Evolutionary conservation across 2,113 vertebrate genomes (phyloP).

Genomic region (Mystacornis crossleyi): DNA sequence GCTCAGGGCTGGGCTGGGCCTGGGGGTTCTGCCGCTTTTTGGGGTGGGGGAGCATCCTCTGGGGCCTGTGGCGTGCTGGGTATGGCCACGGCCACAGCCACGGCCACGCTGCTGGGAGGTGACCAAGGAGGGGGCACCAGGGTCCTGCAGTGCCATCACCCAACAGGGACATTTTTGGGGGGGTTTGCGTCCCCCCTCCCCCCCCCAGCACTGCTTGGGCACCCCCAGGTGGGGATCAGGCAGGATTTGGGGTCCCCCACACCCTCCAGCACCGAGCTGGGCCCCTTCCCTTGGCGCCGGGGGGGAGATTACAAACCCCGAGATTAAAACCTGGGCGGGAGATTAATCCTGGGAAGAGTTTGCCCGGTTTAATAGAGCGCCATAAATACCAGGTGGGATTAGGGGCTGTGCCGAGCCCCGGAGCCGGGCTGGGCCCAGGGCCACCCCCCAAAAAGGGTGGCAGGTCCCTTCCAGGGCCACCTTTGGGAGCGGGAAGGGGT

Average conservation of each 20-base stretch:
- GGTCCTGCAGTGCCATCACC: rapidly evolving
- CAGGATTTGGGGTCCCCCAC: rapidly evolving
- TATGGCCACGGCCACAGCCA: rapidly evolving
- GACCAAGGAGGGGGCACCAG: rapidly evolving
- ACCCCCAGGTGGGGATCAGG: not conserved
- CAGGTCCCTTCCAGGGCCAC: not conserved
- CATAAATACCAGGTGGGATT: not conserved
- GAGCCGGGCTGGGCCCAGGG: not conserved
- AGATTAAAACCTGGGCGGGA: not conserved
- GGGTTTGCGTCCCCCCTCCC: rapidly evolving
- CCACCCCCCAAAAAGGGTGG: rapidly evolving
- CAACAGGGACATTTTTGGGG: not conserved
- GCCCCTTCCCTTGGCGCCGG: not conserved
- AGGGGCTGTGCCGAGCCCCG: not conserved
- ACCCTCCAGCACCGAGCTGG: rapidly evolving
- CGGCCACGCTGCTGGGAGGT: not conserved
- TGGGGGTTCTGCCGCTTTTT: not conserved
- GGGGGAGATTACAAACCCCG: not conserved
- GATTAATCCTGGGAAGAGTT: constrained; percentile 24
- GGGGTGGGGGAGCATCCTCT: no score
- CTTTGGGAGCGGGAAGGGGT: not conserved
- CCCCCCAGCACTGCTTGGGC: no score
- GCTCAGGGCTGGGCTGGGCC: not conserved
- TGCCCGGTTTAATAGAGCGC: not conserved
- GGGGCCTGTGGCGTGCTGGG: not conserved